Evolutionary conservation across 2,797 vertebrate genomes (phyloP), one percentile per base, ranked within the genome.

Genomic region (Champsocephalus gunnari): DNA sequence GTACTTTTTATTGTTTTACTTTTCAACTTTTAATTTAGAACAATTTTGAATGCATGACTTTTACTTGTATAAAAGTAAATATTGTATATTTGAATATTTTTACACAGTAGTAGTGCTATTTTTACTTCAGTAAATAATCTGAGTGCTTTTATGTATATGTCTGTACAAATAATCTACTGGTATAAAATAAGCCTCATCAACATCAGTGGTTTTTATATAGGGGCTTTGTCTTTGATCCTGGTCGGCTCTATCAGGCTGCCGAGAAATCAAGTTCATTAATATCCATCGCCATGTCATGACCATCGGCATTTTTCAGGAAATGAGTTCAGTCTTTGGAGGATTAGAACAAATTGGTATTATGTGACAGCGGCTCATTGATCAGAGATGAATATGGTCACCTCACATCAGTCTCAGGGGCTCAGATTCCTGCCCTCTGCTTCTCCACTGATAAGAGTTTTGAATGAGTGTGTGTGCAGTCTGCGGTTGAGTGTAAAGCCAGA

Each of bases 371-470:
- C 67, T 74, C 62, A 87, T 77, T 79, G 87, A 91, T 86, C 73
- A 80, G 24, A 76, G 77, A 80, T 75, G 66, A 82, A 84, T 75
- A 63, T 69, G 55, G 48, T 81, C 82, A 67, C 66, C 59, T 83
- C 82, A 83, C 87, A 83, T 71, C 61, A 57, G 60, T 55, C 66
- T 76, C 73, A 59, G 76, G 73, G 72, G 50, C 71, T 80, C 70
- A 65, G 75, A 84, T 65, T 68, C 75, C 76, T 79, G 83, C 55
- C 79, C 84, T 69, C 87, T 92, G 91, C 84, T 78, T 44, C 77
- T 66, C 28, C 44, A 21, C 89, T 88, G 91, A 93, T 92, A 93
- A 92, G 73, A 38, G 63, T 48, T 34, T 13, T 64, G 48, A 57
- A 9, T 64, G 55, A 57, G 56, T 48, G 70, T 64, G 78, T 32